These are phyloP conservation scores for Ostrea denselamellosa DNA, from an alignment of 1,140 invertebrate species.

Conservation along the genomic window DNA sequence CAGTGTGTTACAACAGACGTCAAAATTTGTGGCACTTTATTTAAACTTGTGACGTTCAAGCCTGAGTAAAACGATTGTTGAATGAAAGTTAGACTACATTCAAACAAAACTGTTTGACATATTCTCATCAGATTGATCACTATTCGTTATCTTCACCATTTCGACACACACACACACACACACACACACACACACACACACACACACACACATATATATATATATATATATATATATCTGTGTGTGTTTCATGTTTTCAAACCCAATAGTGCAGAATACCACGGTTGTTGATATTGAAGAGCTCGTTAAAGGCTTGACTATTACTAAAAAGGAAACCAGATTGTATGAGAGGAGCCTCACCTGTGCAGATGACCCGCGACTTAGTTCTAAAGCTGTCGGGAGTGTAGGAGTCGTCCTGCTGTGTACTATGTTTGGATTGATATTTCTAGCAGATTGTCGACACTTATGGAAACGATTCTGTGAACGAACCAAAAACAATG, in stretches of 20 bases:
- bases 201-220: no score
- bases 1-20: no score
- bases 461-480: not conserved
- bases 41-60: no score
- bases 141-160: no score
- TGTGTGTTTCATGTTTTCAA: not conserved
- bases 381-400: slow-evolving; percentile 4
- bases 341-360: not conserved
- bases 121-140: no score
- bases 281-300: not conserved
- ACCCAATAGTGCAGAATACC: not conserved
- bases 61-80: no score
- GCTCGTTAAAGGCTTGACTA: not conserved
- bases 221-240: no score
- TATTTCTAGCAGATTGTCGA: not conserved
- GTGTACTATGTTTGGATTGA: not conserved
- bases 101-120: no score
- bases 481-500: not conserved
- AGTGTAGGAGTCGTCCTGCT: not conserved
- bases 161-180: no score
- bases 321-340: not conserved
- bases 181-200: no score
- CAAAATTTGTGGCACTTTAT: no score
- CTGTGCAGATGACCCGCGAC: slow-evolving; percentile 17
- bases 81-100: no score